A percentile compares a stretch with the other conserved stretches of the same genome.
Conservation (phyloP, 2,888 invertebrate species). For the Limnephilus rhombicus region DNA sequence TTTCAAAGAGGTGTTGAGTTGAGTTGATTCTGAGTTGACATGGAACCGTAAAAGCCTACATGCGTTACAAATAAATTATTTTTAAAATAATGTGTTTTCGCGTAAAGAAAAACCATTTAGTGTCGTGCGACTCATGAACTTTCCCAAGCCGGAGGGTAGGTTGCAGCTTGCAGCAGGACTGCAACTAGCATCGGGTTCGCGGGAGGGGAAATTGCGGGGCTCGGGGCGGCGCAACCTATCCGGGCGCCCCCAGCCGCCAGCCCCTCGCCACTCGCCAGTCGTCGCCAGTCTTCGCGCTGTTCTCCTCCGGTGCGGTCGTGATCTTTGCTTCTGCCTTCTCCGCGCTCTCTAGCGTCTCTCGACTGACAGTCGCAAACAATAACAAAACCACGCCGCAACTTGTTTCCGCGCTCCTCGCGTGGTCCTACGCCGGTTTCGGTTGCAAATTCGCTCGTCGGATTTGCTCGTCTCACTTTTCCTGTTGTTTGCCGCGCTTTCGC, state of each 20-base stretch:
- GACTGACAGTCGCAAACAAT: slow-evolving; percentile 4
- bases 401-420: background rate
- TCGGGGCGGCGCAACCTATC: background rate
- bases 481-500: slow-evolving; percentile 9
- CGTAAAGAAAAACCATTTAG: background rate
- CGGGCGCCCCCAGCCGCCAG: background rate
- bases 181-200: background rate
- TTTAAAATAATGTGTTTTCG: background rate
- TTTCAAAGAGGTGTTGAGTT: too few relatives aligned
- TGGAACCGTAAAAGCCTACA: too few relatives aligned
- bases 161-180: background rate
- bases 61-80: too few relatives aligned
- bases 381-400: background rate
- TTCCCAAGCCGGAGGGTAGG: slow-evolving; percentile 2
- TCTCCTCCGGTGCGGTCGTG: background rate
- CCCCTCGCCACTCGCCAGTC: background rate
- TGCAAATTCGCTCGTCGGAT: background rate
- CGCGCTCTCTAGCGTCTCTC: background rate
- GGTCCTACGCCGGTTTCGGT: background rate
- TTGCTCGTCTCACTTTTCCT: background rate
- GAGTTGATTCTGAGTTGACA: too few relatives aligned
- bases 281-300: background rate
- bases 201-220: background rate
- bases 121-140: background rate
- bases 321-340: background rate